Percentiles rank a stretch among this genome's conserved stretches.
Evolutionary conservation across 2,113 vertebrate species (phyloP).

Genomic region (Pangasianodon gigas): DNA sequence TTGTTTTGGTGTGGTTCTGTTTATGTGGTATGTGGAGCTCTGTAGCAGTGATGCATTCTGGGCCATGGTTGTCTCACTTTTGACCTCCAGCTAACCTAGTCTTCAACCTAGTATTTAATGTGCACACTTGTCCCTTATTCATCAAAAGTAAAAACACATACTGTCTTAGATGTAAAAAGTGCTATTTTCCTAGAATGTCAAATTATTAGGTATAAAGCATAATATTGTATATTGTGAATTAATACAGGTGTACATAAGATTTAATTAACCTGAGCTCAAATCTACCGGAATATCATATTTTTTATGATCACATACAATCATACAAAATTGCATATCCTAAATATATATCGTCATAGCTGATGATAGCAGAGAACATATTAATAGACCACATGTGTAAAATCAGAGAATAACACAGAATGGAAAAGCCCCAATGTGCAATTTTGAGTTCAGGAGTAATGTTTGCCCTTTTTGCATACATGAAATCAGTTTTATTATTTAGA

Average conservation of each 20-base stretch:
- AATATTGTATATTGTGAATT: conserved; percentile 30
- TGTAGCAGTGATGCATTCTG: conserved; percentile 57
- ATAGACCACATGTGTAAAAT: background rate
- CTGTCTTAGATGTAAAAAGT: conserved; percentile 6
- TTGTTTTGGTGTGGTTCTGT: conserved; percentile 51
- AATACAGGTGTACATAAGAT: conserved; percentile 17
- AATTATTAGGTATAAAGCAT: background rate
- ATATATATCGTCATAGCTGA: background rate
- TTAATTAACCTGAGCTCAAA: conserved; percentile 8
- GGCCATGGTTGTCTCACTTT: conserved; percentile 43
- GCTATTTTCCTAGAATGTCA: conserved; percentile 18
- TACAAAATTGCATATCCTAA: background rate
- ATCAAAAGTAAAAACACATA: background rate
- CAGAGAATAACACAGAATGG: background rate
- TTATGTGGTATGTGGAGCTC: conserved; percentile 62
- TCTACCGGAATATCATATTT: background rate
- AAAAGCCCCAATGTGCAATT: background rate
- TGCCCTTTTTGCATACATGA: background rate
- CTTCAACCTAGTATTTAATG: conserved; percentile 10
- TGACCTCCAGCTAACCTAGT: conserved; percentile 24
- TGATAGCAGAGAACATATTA: conserved; percentile 1
- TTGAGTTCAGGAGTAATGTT: conserved; percentile 1
- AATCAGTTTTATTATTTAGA: background rate
- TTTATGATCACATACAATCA: conserved; percentile 8
- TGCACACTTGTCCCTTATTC: conserved; percentile 17